Conservation (phyloP, 2,113 vertebrate genomes). For the Plotosus lineatus region DNA sequence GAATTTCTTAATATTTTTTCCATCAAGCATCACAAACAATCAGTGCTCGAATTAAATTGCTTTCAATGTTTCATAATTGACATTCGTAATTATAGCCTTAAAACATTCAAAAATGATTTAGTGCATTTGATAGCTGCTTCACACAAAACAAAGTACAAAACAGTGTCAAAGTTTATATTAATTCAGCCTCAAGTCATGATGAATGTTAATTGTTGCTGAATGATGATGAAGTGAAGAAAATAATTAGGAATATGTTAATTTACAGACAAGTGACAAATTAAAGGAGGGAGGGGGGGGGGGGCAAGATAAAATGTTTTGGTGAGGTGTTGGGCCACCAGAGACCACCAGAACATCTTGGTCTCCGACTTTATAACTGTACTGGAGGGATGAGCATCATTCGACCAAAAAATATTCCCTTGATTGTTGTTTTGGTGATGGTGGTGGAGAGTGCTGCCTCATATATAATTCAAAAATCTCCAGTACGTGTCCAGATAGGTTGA, state of each 20-base stretch:
- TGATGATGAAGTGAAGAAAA: slow-evolving; percentile 55
- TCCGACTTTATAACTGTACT: not conserved
- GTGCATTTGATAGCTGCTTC: slow-evolving; percentile 48
- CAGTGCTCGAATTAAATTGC: slow-evolving; percentile 53
- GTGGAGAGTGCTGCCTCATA: not conserved
- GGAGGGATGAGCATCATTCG: not conserved
- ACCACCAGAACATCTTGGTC: not conserved
- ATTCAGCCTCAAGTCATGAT: slow-evolving; percentile 55
- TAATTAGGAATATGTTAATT: slow-evolving; percentile 59
- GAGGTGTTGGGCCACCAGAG: not conserved
- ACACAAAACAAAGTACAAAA: slow-evolving; percentile 50
- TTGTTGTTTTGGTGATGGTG: not conserved
- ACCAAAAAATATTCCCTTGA: not conserved
- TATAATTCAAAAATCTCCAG: not conserved
- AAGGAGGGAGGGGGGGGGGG: too few relatives aligned
- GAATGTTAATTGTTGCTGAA: slow-evolving; percentile 57
- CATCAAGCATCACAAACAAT: slow-evolving; percentile 54
- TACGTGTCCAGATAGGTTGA: not conserved
- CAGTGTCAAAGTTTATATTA: slow-evolving; percentile 56
- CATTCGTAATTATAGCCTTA: slow-evolving; percentile 57
- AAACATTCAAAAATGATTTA: slow-evolving; percentile 56
- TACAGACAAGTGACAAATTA: slow-evolving; percentile 25
- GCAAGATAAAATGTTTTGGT: slow-evolving; percentile 1
- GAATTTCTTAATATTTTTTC: slow-evolving; percentile 46
- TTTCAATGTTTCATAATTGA: slow-evolving; percentile 56